Evolutionary conservation across 2,797 vertebrate genomes (phyloP).

Genomic region (Clarias fuscus): DNA sequence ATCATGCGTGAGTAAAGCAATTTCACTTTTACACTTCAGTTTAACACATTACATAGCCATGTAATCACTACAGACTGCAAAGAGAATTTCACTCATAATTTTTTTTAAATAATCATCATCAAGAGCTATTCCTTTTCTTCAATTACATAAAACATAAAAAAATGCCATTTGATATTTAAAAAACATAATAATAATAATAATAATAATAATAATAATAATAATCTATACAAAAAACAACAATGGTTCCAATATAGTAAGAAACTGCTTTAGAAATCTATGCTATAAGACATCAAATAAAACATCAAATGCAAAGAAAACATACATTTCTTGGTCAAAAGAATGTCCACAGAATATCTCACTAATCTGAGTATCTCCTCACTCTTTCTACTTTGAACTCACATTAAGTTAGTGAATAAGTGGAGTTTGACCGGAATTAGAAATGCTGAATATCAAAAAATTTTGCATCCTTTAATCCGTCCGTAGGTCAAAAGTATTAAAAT

Average conservation of each 20-base stretch:
- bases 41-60: neutral
- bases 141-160: neutral
- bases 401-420: neutral
- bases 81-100: neutral
- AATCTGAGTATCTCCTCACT: neutral
- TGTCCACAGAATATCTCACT: neutral
- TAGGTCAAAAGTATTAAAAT: neutral
- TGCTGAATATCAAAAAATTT: constrained; percentile 11
- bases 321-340: neutral
- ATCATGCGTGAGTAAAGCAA: neutral
- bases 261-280: neutral
- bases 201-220: too few species aligned
- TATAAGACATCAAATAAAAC: neutral
- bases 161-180: neutral
- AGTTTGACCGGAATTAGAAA: constrained; percentile 12
- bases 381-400: neutral
- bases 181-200: neutral
- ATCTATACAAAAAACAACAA: neutral
- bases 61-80: neutral
- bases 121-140: neutral
- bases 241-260: neutral
- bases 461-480: neutral
- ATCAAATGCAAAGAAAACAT: neutral
- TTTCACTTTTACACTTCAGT: neutral
- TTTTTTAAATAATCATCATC: too few species aligned